Evolutionary conservation across 2,113 vertebrate genomes (phyloP), one percentile per base, ranked within the genome.

Genomic region (Platycercus adscitus): DNA sequence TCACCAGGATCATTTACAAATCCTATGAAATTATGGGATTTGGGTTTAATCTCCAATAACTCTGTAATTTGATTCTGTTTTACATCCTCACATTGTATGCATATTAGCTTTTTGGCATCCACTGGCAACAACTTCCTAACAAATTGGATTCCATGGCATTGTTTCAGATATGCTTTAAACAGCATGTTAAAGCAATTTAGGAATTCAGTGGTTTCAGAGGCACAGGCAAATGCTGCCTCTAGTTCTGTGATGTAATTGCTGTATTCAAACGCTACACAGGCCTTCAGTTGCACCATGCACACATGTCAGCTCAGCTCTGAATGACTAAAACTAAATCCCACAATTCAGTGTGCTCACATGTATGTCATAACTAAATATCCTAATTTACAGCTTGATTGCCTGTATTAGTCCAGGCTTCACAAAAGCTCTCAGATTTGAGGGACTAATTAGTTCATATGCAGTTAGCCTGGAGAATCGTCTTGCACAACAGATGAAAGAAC

Each of bases 41-140:
- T 73, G 21, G 14, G 72, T 88, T 89, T 63, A 79, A 60, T 60
- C 81, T 64, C 28, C 63, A 86, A 4, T 29, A 78, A 68, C 19
- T 44, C 18, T 47, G 39, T 70, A 21, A 66, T 66, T 70, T 79
- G 35, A 24, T 35, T 58, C 77, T 94, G 33, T 26, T 93, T 94
- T 44, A 63, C 29, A 69, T 31, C 11, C 15, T 80, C 55, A 76
- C 16, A 25, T 21, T 58, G 13, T 64, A 71, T 21, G 25, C 12
- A 17, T 87, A 56, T 85, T 80, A 90, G 53, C 11, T 77, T 95
- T 86, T 80, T 70, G 53, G 55, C 35, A 87, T 31, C 31, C 56
- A 82, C 55, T 56, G 21, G 16, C 56, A 68, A 73, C 9, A 64
- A 24, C 21, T 71, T 50, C 41, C 20, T 39, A 50, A 85, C 10